A percentile compares a stretch with the other conserved stretches of the same genome.
phyloP scores from a whole-genome alignment of 2,113 vertebrate genomes.

The Pituophis catenifer region DNA sequence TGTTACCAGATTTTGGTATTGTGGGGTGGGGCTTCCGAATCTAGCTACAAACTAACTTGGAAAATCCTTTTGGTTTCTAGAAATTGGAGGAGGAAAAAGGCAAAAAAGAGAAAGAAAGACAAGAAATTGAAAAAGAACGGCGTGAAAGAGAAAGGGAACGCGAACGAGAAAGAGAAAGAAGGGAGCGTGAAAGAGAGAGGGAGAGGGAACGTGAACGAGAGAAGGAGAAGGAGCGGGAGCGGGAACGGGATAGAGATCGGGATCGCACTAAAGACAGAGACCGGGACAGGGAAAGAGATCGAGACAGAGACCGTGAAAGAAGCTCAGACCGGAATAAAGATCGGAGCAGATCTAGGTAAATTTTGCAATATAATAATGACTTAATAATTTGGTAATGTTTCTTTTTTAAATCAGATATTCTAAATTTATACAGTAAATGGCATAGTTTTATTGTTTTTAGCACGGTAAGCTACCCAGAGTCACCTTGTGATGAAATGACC shows the following conservation, averaged over 20 bases:
- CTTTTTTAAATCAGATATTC: not conserved
- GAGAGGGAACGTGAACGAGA: conserved; percentile 85
- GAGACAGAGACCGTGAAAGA: conserved; percentile 81
- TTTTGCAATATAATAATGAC: not conserved
- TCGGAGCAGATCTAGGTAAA: conserved; percentile 89
- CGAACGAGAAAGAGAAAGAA: conserved; percentile 91
- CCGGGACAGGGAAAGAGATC: conserved; percentile 84
- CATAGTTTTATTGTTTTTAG: not conserved
- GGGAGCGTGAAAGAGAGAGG: conserved; percentile 91
- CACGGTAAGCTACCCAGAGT: not conserved
- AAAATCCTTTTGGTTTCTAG: conserved; percentile 87
- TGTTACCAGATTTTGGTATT: conserved; percentile 67
- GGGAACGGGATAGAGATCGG: conserved; percentile 86
- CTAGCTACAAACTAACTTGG: conserved; percentile 65
- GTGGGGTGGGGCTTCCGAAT: conserved; percentile 54
- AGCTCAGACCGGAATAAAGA: conserved; percentile 81
- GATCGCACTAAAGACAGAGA: conserved; percentile 82
- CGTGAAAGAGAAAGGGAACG: conserved; percentile 95
- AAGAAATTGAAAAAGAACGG: conserved; percentile 92
- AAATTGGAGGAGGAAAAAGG: conserved; percentile 99
- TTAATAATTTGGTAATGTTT: not conserved
- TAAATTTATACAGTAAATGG: not conserved
- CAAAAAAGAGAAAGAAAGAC: conserved; percentile 95
- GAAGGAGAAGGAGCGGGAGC: conserved; percentile 83
- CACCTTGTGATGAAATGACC: not conserved